Conservation (phyloP, 2,113 vertebrate genomes). For the Atrichornis clamosus region DNA sequence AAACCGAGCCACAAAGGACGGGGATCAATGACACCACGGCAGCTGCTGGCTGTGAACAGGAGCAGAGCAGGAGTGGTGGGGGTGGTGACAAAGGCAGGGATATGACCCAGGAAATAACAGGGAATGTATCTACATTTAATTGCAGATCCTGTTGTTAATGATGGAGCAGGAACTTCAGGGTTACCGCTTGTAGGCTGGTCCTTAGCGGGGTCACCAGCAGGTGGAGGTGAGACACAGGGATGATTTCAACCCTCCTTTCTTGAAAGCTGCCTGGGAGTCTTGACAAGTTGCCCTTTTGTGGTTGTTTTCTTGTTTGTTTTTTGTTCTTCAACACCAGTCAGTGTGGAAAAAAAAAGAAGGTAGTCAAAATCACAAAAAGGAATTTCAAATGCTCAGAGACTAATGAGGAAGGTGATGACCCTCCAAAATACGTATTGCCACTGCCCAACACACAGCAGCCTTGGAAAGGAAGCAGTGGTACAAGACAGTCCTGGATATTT, state of each 20-base stretch:
- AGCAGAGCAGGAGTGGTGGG: background rate
- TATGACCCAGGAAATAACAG: background rate
- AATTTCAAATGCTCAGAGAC: background rate
- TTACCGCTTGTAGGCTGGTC: background rate
- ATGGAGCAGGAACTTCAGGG: background rate
- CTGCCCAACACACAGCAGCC: background rate
- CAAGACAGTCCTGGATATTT: background rate
- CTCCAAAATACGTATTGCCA: rapidly evolving
- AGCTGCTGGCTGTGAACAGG: background rate
- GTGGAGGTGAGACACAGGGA: background rate
- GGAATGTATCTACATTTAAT: background rate
- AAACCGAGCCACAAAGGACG: background rate
- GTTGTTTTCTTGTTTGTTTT: background rate
- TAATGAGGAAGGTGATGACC: background rate
- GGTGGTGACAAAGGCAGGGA: background rate
- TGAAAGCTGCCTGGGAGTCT: background rate
- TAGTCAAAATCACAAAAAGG: background rate
- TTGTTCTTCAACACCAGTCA: background rate
- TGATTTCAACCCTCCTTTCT: background rate
- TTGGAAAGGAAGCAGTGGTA: background rate
- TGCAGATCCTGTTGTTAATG: background rate
- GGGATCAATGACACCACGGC: rapidly evolving
- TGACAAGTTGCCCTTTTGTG: background rate
- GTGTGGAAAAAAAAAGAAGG: background rate
- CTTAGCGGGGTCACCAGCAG: background rate